Conservation (phyloP, 2,888 invertebrate species). For the Mechanitis messenoides region DNA sequence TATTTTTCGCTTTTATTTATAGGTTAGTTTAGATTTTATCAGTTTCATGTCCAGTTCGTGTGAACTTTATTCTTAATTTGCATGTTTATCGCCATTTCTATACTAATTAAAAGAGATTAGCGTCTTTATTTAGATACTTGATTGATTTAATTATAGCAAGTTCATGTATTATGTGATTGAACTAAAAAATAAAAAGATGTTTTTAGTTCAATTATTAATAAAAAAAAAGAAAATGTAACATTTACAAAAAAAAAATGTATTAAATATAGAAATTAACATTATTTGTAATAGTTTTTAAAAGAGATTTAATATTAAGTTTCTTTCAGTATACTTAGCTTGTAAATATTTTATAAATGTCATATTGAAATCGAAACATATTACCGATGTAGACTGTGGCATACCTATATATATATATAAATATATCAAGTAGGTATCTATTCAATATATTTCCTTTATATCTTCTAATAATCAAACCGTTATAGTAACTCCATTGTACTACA, state of each 20-base stretch:
- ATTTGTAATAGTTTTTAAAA: no score
- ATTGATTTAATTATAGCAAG: conserved; percentile 2
- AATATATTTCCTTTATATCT: conserved; percentile 2
- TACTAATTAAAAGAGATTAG: conserved; percentile 24
- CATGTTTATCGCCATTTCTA: conserved; percentile 24
- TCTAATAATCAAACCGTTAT: conserved; percentile 57
- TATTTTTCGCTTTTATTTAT: not conserved
- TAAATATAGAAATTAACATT: no score
- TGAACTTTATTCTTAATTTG: conserved; percentile 25
- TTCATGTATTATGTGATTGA: no score
- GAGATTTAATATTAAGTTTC: no score
- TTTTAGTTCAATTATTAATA: no score
- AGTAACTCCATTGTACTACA: conserved; percentile 32
- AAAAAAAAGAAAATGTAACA: no score
- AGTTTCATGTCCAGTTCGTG: conserved; percentile 19
- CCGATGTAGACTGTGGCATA: no score
- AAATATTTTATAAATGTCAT: no score
- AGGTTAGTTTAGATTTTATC: not conserved
- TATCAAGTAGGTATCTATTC: not conserved
- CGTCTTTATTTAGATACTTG: conserved; percentile 19
- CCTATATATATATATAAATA: not conserved
- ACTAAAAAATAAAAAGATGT: no score
- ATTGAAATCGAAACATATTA: no score
- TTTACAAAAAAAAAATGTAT: no score
- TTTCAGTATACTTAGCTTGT: no score